Evolutionary conservation across 1,140 invertebrate species (phyloP), one percentile per base, ranked within the genome.

Genomic region (Heliothis virescens): DNA sequence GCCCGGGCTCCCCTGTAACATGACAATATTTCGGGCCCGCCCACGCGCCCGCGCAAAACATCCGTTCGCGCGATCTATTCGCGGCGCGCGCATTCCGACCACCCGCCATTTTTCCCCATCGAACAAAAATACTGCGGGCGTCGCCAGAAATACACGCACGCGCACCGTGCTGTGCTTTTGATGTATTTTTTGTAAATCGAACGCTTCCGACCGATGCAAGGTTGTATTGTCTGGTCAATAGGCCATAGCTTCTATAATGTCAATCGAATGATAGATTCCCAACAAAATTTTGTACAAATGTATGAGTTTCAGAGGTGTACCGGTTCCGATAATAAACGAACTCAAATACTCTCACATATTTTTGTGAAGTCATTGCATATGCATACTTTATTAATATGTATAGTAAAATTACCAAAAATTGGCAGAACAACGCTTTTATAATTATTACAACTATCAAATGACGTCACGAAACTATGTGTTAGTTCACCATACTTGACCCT

Each of bases 81-180:
- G 83, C 83, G 85, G 85, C 89, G 82, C 89, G 85, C 89, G 82
- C 89, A 92, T 92, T 89, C 91, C 89, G 81, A 78, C 69, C 82
- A 77, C 82, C 85, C 84, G 89, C 85, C 86, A 86, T 89, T 91
- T 91, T 87, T 87, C 67, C 75, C 82, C 85, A 87, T 83, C 80
- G 63, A 79, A 90, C 87, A 80, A 87, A 92, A 91, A 92, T 91
- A 91, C 87, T 89, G 83, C 83, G 80, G 76, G 85, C 85, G 86
- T 87, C 80, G 85, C 86, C 86, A 84, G 72, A 89, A 87, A 90
- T 91, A 90, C 83, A 84, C 86, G 76, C 82, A 81, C 82, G 85
- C 88, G 85, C 81, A 57, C 52, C 78, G 73, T 26, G 78, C 7
- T 47, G 11, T 59, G 69, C 50, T 55, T 72, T 59, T 63, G 57